A percentile compares a stretch with the other conserved stretches of the same genome.
Evolutionary conservation across 2,797 vertebrate species (phyloP).

Genomic region (Emys orbicularis): DNA sequence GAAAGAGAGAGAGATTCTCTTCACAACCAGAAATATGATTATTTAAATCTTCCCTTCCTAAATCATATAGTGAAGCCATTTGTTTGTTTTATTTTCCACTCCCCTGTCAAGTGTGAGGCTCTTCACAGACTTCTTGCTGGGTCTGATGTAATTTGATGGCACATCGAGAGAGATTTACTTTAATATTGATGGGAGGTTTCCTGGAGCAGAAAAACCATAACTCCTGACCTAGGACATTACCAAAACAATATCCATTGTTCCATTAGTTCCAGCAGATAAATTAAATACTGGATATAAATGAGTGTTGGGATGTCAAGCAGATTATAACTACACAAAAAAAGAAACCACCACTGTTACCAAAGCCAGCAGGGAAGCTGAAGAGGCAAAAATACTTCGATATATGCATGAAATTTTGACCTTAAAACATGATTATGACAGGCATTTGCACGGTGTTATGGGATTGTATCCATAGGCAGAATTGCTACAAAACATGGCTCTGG

Average conservation of each 20-base stretch:
- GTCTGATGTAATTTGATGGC: neutral
- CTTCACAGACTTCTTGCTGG: neutral
- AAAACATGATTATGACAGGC: conserved; percentile 22
- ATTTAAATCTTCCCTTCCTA: neutral
- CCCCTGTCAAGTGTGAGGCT: neutral
- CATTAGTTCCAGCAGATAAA: neutral
- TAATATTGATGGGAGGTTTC: neutral
- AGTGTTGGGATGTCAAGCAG: neutral
- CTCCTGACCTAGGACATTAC: neutral
- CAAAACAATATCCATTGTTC: neutral
- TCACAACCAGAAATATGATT: neutral
- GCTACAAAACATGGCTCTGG: conserved; percentile 35
- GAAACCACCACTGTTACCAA: neutral
- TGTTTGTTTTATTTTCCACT: neutral
- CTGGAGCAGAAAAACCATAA: neutral
- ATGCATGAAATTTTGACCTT: conserved; percentile 59
- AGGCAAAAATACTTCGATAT: conserved; percentile 10
- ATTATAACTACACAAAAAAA: neutral
- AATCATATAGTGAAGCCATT: neutral
- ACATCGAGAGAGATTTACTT: neutral
- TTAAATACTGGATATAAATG: neutral
- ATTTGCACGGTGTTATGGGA: conserved; percentile 18
- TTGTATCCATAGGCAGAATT: conserved; percentile 23
- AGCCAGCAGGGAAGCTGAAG: neutral
- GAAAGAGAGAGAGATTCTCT: neutral